Evolutionary conservation across 1,140 invertebrate genomes (phyloP).

Genomic region (Oryzaephilus surinamensis): DNA sequence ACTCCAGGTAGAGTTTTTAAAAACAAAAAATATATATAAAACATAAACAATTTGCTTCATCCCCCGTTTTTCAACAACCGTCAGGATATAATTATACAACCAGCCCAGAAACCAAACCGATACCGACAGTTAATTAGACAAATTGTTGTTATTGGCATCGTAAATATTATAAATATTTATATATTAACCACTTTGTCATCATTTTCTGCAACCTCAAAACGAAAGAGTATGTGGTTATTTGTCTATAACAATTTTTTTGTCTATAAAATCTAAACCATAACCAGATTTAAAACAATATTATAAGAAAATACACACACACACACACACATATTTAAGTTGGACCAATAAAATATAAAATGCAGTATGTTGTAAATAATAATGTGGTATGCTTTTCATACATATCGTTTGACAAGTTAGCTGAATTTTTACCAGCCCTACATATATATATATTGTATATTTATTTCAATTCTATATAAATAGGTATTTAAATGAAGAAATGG

Average conservation of each 20-base stretch:
- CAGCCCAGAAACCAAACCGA: slow-evolving; percentile 38
- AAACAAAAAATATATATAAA: slow-evolving; percentile 21
- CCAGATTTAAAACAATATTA: slow-evolving; percentile 31
- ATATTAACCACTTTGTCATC: too few relatives aligned
- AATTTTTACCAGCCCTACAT: too few relatives aligned
- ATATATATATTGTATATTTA: too few relatives aligned
- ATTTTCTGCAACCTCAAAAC: too few relatives aligned
- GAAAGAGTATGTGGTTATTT: too few relatives aligned
- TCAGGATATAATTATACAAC: slow-evolving; percentile 34
- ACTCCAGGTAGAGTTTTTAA: slow-evolving; percentile 40
- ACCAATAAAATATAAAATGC: slow-evolving; percentile 35
- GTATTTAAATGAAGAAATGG: too few relatives aligned
- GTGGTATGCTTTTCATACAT: slow-evolving; percentile 38
- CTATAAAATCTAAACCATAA: too few relatives aligned
- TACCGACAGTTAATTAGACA: slow-evolving; percentile 35
- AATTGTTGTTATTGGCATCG: slow-evolving; percentile 1
- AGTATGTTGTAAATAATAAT: slow-evolving; percentile 35
- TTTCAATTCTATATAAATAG: too few relatives aligned
- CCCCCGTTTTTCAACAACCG: slow-evolving; percentile 35
- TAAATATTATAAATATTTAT: too few relatives aligned
- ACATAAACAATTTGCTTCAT: too few relatives aligned
- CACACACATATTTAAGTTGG: slow-evolving; percentile 38
- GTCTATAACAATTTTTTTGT: too few relatives aligned
- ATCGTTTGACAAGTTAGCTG: slow-evolving; percentile 28
- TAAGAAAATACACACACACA: neutral